These are phyloP conservation scores for Mellivora capensis DNA, from an alignment of 2,113 vertebrate species.

Conservation along the genomic window DNA sequence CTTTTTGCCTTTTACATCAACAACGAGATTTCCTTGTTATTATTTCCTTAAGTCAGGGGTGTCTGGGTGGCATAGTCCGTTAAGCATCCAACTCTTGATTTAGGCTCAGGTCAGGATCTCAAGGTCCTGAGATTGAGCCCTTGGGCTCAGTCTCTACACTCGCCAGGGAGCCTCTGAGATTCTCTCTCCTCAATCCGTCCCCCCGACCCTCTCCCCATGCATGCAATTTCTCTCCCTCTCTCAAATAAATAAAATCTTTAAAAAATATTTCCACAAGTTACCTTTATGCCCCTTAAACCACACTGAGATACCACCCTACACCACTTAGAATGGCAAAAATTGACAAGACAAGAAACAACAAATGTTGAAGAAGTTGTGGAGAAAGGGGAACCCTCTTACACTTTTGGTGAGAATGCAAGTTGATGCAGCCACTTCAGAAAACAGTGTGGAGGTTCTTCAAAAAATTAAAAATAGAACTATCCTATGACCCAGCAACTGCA, in stretches of 20 bases:
- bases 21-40: neutral
- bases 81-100: neutral
- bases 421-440: too few species aligned
- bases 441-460: too few species aligned
- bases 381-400: too few species aligned
- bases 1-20: neutral
- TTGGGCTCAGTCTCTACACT: neutral
- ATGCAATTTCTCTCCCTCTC: neutral
- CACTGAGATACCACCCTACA: too few species aligned
- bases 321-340: too few species aligned
- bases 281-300: neutral
- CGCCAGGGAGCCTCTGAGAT: neutral
- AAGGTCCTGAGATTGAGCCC: neutral
- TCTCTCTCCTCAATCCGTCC: neutral
- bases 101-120: neutral
- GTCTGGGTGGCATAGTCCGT: neutral
- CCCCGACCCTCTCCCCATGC: accelerated
- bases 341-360: too few species aligned
- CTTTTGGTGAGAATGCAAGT: too few species aligned
- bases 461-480: too few species aligned
- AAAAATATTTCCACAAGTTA: neutral
- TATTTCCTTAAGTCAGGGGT: neutral
- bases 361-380: too few species aligned
- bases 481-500: too few species aligned
- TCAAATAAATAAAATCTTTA: too few species aligned